Evolutionary conservation across 2,113 vertebrate species (phyloP).

Genomic region (Lanius collurio): DNA sequence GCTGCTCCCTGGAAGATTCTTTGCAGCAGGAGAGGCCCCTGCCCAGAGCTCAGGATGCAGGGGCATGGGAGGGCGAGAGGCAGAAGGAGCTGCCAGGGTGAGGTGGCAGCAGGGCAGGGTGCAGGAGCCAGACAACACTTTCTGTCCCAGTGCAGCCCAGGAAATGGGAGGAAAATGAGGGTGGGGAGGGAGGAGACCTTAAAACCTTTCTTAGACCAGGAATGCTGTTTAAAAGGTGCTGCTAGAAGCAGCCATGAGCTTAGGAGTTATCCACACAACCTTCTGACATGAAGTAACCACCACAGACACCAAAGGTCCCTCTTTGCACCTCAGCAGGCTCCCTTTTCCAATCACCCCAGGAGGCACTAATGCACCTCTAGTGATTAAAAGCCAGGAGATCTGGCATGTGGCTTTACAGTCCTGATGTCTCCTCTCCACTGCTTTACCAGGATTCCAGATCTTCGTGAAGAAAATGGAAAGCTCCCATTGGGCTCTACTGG

Average conservation of each 20-base stretch:
- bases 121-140: neutral
- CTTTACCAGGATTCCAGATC: neutral
- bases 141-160: neutral
- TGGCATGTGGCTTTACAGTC: neutral
- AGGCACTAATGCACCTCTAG: neutral
- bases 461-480: neutral
- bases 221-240: neutral
- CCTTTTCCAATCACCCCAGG: neutral
- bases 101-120: neutral
- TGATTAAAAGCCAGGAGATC: neutral
- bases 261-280: neutral
- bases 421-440: neutral
- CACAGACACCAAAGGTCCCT: neutral
- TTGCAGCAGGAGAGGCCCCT: neutral
- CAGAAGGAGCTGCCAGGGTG: fast-evolving
- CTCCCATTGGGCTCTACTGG: neutral
- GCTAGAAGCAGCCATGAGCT: neutral
- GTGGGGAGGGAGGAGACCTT: neutral
- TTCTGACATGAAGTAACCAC: neutral
- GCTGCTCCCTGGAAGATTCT: neutral
- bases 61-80: fast-evolving
- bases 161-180: neutral
- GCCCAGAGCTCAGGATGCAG: neutral
- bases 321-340: neutral
- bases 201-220: neutral